Evolutionary conservation across 2,888 invertebrate genomes (phyloP).

Genomic region (Aspidiotus destructor): DNA sequence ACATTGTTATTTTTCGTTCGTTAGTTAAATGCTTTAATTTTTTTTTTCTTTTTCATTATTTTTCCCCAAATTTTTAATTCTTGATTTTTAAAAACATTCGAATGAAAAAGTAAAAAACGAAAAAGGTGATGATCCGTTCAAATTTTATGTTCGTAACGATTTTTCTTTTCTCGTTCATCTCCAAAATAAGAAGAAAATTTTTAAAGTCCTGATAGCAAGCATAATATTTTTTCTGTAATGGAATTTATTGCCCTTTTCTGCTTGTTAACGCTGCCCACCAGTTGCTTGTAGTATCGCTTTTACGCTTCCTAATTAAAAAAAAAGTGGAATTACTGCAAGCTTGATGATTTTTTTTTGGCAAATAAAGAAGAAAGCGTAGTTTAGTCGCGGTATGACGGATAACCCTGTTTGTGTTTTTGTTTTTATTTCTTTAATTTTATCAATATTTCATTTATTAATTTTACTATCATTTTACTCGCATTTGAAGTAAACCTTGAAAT

Average conservation of each 20-base stretch:
- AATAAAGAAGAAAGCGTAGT: slow-evolving; percentile 24
- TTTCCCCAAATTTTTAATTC: slow-evolving; percentile 5
- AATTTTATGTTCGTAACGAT: not conserved
- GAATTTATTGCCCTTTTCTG: slow-evolving; percentile 29
- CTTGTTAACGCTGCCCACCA: slow-evolving; percentile 31
- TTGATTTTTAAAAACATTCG: not conserved
- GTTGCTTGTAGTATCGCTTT: slow-evolving; percentile 23
- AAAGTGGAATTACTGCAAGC: slow-evolving; percentile 18
- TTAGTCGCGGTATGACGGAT: slow-evolving; percentile 32
- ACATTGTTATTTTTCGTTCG: slow-evolving; percentile 21
- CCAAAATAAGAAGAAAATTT: not conserved
- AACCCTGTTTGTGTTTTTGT: slow-evolving; percentile 31
- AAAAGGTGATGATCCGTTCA: slow-evolving; percentile 1
- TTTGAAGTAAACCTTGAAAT: not conserved
- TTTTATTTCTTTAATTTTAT: slow-evolving; percentile 7
- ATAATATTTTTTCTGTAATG: slow-evolving; percentile 21
- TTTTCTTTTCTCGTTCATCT: slow-evolving; percentile 3
- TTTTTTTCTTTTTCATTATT: not conserved
- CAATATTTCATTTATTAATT: not conserved
- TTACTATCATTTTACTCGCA: not conserved
- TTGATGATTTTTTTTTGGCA: slow-evolving; percentile 23
- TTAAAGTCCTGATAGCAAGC: slow-evolving; percentile 19
- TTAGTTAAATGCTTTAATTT: slow-evolving; percentile 6
- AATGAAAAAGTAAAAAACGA: not conserved
- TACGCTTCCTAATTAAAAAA: slow-evolving; percentile 21